Evolutionary conservation across 2,113 vertebrate genomes (phyloP), one percentile per base, ranked within the genome.

Genomic region (Saccopteryx leptura): DNA sequence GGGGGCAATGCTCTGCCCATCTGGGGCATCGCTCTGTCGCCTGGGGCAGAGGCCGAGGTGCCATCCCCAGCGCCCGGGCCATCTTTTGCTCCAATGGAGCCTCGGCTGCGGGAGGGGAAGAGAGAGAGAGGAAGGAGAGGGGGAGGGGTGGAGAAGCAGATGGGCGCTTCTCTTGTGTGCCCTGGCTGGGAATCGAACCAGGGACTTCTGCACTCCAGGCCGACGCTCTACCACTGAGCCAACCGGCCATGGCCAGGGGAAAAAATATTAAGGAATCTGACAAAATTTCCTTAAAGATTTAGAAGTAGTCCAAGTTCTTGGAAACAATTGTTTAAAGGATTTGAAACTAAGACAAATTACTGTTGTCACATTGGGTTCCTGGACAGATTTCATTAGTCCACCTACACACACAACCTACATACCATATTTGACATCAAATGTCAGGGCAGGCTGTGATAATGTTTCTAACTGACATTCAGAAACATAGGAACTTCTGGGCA

Each of bases 341-440:
- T 91, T 91, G 33, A 93, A 26, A 93, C 1, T 26, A 83, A 88
- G 75, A 90, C 24, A 78, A 82, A 17, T 66, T 24, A 86, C 31
- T 83, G 1, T 60, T 84, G 56, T 74, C 46, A 83, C 33, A 93
- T 89, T 83, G 95, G 63, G 18, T 69, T 86, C 39, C 58, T 56
- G 21, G 19, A 88, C 5, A 94, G 52, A 93, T 84, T 93, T 93
- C 63, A 89, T 75, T 69, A 96, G 28, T 89, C 68, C 61, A 28
- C 58, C 61, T 88, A 75, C 74, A 79, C 4, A 61, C 9, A 23
- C 61, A 85, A 19, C 19, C 18, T 81, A 33, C 56, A 81, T 7
- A 66, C 28, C n/a, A 61, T 28, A 60, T 18, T 82, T 91, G 68
- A 11, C 46, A 84, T 85, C 61, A 33, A 88, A 81, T 81, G 68